A percentile compares a stretch with the other conserved stretches of the same genome.
Evolutionary conservation across 2,888 invertebrate species (phyloP).

Genomic region (Diogma glabrata): DNA sequence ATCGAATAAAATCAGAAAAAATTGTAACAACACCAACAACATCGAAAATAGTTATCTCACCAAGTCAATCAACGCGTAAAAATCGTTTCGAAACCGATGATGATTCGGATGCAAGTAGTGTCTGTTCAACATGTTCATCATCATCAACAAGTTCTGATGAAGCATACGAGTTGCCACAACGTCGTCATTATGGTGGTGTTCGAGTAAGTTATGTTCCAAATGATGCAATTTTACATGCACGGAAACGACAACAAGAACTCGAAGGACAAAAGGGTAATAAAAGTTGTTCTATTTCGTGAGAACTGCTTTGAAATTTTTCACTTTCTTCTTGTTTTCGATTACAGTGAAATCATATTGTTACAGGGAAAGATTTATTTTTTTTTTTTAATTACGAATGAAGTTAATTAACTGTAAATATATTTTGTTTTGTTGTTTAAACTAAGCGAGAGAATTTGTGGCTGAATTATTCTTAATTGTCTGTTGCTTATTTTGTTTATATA

Average conservation of each 20-base stretch:
- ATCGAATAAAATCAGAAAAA: background rate
- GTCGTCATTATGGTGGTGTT: conserved; percentile 78
- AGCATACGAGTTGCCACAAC: conserved; percentile 71
- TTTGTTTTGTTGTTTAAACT: too few species aligned
- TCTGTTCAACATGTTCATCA: conserved; percentile 81
- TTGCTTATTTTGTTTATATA: too few species aligned
- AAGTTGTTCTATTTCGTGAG: conserved; percentile 79
- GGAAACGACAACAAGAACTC: conserved; percentile 45
- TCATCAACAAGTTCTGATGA: conserved; percentile 77
- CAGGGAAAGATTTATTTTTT: too few species aligned
- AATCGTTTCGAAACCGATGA: conserved; percentile 30
- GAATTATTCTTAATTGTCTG: too few species aligned
- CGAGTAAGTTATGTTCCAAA: conserved; percentile 87
- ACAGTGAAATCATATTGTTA: too few species aligned
- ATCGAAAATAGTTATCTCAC: background rate
- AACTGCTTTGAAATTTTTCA: too few species aligned
- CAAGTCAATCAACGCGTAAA: conserved; percentile 22
- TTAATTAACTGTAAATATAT: too few species aligned
- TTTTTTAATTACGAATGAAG: too few species aligned
- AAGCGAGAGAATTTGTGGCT: too few species aligned
- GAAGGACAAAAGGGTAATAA: conserved; percentile 48
- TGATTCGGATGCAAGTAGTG: conserved; percentile 60
- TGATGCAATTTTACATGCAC: conserved; percentile 73
- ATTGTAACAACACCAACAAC: background rate
- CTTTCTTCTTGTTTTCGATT: too few species aligned